Evolutionary conservation across 2,797 vertebrate genomes (phyloP), one percentile per base, ranked within the genome.

Genomic region (Falco columbarius): DNA sequence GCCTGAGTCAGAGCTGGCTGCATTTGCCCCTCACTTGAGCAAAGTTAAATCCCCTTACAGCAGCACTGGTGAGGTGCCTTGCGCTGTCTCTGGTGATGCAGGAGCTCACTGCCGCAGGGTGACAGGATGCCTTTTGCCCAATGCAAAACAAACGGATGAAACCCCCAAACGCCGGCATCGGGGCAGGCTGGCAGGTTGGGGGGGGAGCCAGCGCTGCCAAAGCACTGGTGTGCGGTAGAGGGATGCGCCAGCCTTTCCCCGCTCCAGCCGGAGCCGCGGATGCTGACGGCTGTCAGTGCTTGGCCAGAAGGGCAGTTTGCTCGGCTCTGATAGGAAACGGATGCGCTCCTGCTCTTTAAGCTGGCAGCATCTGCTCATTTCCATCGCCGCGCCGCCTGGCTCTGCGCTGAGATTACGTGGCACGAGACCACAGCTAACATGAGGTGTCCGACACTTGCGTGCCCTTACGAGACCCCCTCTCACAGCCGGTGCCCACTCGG

Each of bases 61-160:
- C 67, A 56, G 55, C 24, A 1, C 51, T 5, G 11, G 13, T 20
- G 46, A 51, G 62, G 38, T 8, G 30, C 68, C 68, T 16, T 2
- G 67, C 70, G 29, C 44, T 1, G 0, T 0, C 42, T 6, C 44
- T 5, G 20, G 47, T 0, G 2, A 29, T 1, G 12, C 67, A 30
- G 34, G 56, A 74, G 26, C 68, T 86, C 61, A 0, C 22, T 32
- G 40, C 54, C 26, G 14, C 66, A 19, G 46, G 16, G 46, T 1
- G 0, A 32, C 0, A 5, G 18, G 70, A 13, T 38, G 38, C 4
- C 68, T 42, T 52, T 23, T 18, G 30, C 22, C 84, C 62, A 1
- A 2, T 0, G 8, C 40, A 34, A 42, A 84, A 8, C 34, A 18
- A 52, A 30, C 22, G 0, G 8, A 36, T 26, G 27, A 3, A 0